Conservation (phyloP, 2,888 invertebrate species). For the Ditula angustiorana region DNA sequence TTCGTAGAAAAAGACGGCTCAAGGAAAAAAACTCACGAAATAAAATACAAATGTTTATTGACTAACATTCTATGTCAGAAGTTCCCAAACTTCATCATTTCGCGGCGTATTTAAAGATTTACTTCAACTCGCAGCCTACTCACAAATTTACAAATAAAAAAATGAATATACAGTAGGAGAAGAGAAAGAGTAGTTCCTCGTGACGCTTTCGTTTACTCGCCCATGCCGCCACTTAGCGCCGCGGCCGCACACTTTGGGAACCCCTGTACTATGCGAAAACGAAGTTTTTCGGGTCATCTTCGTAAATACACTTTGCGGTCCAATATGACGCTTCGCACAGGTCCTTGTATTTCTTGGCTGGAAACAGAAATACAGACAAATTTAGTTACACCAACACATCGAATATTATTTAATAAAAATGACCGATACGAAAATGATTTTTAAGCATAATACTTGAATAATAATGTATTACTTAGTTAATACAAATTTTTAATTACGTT, state of each 20-base stretch:
- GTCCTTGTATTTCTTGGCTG: conserved; percentile 76
- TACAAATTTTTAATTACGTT: too few relatives aligned
- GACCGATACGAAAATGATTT: too few relatives aligned
- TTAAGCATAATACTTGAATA: too few relatives aligned
- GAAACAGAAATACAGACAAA: conserved; percentile 53
- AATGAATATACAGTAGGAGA: too few relatives aligned
- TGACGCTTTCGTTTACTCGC: neutral
- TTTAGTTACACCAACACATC: neutral
- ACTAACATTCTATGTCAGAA: conserved; percentile 3
- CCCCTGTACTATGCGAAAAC: conserved; percentile 69
- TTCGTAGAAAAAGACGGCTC: neutral
- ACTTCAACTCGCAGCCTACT: too few relatives aligned
- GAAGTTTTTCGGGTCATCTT: conserved; percentile 70
- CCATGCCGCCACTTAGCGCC: neutral
- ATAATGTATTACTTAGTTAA: too few relatives aligned
- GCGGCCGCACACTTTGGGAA: too few relatives aligned
- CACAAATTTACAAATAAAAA: too few relatives aligned
- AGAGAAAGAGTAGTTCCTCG: too few relatives aligned
- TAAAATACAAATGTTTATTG: conserved; percentile 3
- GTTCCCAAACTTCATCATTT: too few relatives aligned
- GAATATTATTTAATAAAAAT: too few relatives aligned
- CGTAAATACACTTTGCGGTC: conserved; percentile 75
- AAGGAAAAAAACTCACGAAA: neutral
- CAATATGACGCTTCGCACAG: conserved; percentile 73
- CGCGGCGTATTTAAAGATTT: too few relatives aligned